phyloP scores from a whole-genome alignment of 1,140 invertebrate species.

The Drosophila orena region DNA sequence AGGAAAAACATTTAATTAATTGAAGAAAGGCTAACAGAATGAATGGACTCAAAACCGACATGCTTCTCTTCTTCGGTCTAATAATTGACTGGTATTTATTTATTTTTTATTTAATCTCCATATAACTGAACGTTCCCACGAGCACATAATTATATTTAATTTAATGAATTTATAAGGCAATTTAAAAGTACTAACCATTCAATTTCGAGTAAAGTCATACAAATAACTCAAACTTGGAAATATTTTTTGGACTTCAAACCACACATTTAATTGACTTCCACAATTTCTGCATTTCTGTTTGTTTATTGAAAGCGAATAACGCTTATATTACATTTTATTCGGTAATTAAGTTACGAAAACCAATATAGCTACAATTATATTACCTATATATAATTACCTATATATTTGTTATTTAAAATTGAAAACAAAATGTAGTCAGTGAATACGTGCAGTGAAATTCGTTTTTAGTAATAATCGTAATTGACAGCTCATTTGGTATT shows the following conservation, averaged over 20 bases:
- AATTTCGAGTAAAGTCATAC: constrained; percentile 29
- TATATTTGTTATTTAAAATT: not conserved
- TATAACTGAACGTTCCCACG: not conserved
- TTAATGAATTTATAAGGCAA: constrained; percentile 21
- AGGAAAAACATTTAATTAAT: too few species aligned
- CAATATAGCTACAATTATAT: not conserved
- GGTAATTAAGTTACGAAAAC: not conserved
- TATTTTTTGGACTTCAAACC: constrained; percentile 9
- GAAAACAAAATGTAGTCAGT: not conserved
- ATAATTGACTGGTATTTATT: too few species aligned
- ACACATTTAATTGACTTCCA: constrained; percentile 8
- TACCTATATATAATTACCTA: too few species aligned
- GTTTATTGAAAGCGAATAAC: constrained; percentile 10
- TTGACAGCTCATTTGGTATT: constrained; percentile 4
- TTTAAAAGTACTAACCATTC: constrained; percentile 30
- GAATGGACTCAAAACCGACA: too few species aligned
- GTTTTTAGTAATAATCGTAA: not conserved
- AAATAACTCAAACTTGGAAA: constrained; percentile 22
- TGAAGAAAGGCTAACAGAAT: too few species aligned
- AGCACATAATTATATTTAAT: not conserved
- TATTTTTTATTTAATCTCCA: not conserved
- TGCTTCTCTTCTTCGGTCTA: too few species aligned
- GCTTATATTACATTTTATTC: not conserved
- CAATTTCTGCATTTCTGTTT: not conserved
- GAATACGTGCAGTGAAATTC: not conserved